These are phyloP conservation scores for Maccullochella peelii DNA, from an alignment of 2,113 vertebrate species.

Conservation along the genomic window DNA sequence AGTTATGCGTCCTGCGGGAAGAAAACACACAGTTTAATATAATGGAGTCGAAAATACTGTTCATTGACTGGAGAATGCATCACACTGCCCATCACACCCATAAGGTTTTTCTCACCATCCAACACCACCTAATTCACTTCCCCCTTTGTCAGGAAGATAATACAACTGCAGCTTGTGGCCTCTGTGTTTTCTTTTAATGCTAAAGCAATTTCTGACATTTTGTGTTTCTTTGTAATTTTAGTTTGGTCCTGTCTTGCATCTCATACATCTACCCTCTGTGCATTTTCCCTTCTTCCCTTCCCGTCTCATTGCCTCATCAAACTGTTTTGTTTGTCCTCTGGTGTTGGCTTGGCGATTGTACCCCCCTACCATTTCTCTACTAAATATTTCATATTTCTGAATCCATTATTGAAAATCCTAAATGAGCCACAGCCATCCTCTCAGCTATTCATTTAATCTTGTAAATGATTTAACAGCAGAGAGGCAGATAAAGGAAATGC, in stretches of 20 bases:
- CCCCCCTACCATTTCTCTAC: slow-evolving; percentile 51
- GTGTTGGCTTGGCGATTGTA: slow-evolving; percentile 55
- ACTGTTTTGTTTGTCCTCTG: slow-evolving; percentile 73
- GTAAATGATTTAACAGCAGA: slow-evolving; percentile 73
- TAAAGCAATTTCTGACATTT: slow-evolving; percentile 36
- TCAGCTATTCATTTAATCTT: slow-evolving; percentile 75
- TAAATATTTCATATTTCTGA: slow-evolving; percentile 82
- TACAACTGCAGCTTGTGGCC: slow-evolving; percentile 31
- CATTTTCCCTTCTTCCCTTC: slow-evolving; percentile 26
- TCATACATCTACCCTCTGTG: slow-evolving; percentile 2
- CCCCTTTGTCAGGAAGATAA: slow-evolving; percentile 14
- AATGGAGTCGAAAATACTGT: slow-evolving; percentile 49
- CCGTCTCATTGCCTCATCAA: slow-evolving; percentile 36
- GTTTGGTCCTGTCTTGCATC: background rate
- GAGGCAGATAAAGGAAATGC: slow-evolving; percentile 61
- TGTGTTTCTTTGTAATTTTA: background rate
- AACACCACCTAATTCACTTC: background rate
- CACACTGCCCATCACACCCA: background rate
- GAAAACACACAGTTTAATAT: slow-evolving; percentile 41
- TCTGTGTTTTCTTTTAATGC: slow-evolving; percentile 18
- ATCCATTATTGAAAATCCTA: slow-evolving; percentile 84
- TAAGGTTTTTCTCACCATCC: background rate
- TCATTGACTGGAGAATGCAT: slow-evolving; percentile 55
- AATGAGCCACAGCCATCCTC: slow-evolving; percentile 70
- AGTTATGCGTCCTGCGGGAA: slow-evolving; percentile 48